These are phyloP conservation scores for Alosa alosa DNA, from an alignment of 2,113 vertebrate species.

Conservation along the genomic window DNA sequence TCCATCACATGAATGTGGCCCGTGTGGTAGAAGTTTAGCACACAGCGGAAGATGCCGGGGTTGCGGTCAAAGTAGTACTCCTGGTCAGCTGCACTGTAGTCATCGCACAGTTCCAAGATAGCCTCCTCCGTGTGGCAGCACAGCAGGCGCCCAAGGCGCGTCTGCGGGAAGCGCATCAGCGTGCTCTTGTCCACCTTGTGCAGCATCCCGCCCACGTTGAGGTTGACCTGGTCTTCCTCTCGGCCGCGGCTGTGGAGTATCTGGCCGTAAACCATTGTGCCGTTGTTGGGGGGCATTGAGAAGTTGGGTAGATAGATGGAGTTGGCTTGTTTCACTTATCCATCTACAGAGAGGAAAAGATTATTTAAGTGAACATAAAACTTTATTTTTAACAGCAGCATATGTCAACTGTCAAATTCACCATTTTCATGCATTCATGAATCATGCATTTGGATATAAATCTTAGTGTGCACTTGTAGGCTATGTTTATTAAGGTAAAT, in stretches of 20 bases:
- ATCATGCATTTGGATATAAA: no score
- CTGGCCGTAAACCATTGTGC: slow-evolving; percentile 88
- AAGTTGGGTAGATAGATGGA: background rate
- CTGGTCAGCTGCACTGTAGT: slow-evolving; percentile 85
- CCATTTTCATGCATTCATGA: background rate
- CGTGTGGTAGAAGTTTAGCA: slow-evolving; percentile 93
- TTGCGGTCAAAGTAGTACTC: slow-evolving; percentile 96
- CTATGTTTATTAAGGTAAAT: no score
- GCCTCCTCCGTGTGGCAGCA: slow-evolving; percentile 86
- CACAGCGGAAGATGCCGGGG: slow-evolving; percentile 83
- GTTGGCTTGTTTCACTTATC: background rate
- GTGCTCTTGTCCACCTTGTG: slow-evolving; percentile 80
- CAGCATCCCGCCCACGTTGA: slow-evolving; percentile 94
- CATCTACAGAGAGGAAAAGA: background rate
- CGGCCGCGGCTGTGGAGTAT: slow-evolving; percentile 76
- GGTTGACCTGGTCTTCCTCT: slow-evolving; percentile 81
- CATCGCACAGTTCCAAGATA: slow-evolving; percentile 90
- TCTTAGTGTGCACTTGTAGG: no score
- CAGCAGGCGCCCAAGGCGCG: slow-evolving; percentile 84
- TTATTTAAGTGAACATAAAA: background rate
- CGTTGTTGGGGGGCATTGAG: background rate
- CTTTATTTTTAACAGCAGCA: background rate
- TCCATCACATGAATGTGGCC: slow-evolving; percentile 92
- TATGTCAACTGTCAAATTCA: background rate
- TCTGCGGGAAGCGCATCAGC: slow-evolving; percentile 88